Conservation (phyloP, 1,140 invertebrate genomes). For the Aphelenchoides besseyi region DNA sequence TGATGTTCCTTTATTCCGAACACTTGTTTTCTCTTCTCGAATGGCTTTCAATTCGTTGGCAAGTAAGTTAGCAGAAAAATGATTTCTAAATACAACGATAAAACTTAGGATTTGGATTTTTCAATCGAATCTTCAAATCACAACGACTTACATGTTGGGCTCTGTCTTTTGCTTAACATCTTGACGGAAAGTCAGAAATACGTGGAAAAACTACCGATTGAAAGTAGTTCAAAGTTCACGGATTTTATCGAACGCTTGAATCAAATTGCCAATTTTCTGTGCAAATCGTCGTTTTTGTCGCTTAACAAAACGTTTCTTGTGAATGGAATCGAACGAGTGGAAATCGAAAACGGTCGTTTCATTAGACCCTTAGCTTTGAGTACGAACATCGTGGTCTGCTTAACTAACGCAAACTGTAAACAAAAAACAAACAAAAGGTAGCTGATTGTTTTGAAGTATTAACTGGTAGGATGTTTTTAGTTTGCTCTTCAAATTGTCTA, state of each 20-base stretch:
- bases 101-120: not conserved
- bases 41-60: not conserved
- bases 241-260: not conserved
- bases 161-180: not conserved
- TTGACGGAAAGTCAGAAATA: not conserved
- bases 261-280: not conserved
- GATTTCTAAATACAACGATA: too few species aligned
- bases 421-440: not conserved
- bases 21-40: constrained; percentile 1
- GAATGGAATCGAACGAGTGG: not conserved
- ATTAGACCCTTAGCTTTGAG: not conserved
- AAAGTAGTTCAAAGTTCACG: not conserved
- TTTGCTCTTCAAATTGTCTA: not conserved
- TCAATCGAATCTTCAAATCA: not conserved
- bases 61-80: not conserved
- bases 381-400: not conserved
- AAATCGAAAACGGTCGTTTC: not conserved
- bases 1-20: not conserved
- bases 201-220: not conserved
- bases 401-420: not conserved
- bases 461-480: too few species aligned
- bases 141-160: not conserved
- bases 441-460: too few species aligned
- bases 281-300: not conserved
- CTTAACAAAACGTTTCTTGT: not conserved